Conservation (phyloP, 2,113 vertebrate genomes). For the Chaetodon trifascialis region DNA sequence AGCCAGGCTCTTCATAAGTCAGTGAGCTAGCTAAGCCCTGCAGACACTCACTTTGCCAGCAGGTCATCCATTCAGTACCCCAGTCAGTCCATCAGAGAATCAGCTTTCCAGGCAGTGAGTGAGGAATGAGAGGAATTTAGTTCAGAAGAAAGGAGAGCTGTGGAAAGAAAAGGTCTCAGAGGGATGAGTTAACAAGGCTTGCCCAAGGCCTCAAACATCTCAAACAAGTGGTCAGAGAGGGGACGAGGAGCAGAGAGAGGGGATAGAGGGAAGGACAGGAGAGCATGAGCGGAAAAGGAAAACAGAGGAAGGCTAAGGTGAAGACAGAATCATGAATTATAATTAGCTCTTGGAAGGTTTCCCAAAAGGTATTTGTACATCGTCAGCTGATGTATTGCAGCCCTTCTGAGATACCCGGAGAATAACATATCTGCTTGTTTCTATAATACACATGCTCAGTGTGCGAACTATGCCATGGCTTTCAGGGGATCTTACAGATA, state of each 20-base stretch:
- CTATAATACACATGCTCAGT: neutral
- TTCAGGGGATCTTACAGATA: too few species aligned
- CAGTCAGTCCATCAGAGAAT: constrained; percentile 8
- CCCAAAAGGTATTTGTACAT: neutral
- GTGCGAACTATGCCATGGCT: too few species aligned
- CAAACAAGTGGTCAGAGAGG: constrained; percentile 6
- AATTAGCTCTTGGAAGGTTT: neutral
- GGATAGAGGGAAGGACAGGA: neutral
- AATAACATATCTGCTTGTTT: neutral
- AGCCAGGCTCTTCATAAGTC: neutral
- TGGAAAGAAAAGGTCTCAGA: constrained; percentile 10
- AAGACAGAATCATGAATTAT: neutral
- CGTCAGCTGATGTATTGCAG: neutral
- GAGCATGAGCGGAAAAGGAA: neutral
- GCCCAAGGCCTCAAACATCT: constrained; percentile 10
- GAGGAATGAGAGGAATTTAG: constrained; percentile 4
- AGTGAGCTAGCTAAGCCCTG: constrained; percentile 13
- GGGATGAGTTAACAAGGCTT: constrained; percentile 27
- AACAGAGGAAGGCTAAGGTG: neutral
- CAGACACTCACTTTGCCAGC: constrained; percentile 4
- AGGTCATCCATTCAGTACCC: constrained; percentile 11
- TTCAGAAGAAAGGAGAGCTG: neutral
- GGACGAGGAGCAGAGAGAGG: neutral
- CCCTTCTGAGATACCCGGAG: neutral
- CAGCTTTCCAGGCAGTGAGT: constrained; percentile 15